phyloP scores from a whole-genome alignment of 2,888 invertebrate species.

The Drosophila picticornis region DNA sequence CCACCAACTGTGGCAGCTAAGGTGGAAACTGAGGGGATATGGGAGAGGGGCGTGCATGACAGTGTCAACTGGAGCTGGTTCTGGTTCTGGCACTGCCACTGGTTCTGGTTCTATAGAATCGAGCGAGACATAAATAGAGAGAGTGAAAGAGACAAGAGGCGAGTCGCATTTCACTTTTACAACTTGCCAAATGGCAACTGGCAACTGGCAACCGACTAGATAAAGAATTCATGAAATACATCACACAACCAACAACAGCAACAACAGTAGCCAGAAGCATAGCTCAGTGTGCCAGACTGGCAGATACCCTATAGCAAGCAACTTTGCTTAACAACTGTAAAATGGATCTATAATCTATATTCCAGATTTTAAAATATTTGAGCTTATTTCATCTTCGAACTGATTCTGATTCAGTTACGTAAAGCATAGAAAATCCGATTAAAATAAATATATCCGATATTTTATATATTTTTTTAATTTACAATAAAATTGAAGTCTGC shows the following conservation, averaged over 20 bases:
- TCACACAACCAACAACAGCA: constrained; percentile 38
- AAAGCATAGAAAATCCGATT: background rate
- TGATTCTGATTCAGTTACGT: background rate
- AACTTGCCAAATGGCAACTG: constrained; percentile 52
- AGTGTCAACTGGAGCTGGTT: constrained; percentile 19
- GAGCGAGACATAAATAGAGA: background rate
- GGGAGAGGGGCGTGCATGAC: background rate
- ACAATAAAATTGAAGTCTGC: background rate
- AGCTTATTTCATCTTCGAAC: background rate
- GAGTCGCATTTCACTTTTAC: constrained; percentile 68
- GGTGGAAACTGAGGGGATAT: background rate
- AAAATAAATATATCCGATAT: too few species aligned
- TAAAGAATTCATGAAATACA: constrained; percentile 75
- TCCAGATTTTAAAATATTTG: background rate
- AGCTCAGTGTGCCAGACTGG: background rate
- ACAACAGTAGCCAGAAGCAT: background rate
- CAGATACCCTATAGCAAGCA: background rate
- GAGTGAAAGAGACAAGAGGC: background rate
- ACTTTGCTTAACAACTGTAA: background rate
- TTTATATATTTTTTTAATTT: background rate
- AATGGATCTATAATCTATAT: background rate
- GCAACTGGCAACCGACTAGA: constrained; percentile 53
- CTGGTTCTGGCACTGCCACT: background rate
- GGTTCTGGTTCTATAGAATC: background rate
- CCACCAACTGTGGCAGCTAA: background rate